Percentiles rank a stretch among this genome's conserved stretches.
Conservation (phyloP, 92 coral and sea anemone genomes). For the Heteractis magnifica region DNA sequence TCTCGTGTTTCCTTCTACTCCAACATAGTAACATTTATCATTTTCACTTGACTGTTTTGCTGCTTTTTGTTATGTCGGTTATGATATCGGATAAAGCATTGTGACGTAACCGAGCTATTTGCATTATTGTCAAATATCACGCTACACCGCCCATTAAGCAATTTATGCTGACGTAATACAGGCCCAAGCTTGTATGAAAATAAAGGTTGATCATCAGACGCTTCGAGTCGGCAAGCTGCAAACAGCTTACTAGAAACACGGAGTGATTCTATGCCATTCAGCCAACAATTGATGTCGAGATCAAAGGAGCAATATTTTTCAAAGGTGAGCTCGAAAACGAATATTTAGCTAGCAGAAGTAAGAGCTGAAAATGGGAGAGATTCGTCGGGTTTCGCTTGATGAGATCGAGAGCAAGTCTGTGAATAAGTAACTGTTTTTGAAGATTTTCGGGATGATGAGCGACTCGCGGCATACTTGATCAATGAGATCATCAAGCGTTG, state of each 20-base stretch:
- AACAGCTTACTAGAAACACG: neutral
- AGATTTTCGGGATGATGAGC: too few species aligned
- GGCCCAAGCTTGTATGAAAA: neutral
- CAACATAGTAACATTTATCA: neutral
- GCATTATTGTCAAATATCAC: neutral
- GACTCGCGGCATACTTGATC: neutral
- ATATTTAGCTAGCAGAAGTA: neutral
- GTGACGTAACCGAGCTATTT: neutral
- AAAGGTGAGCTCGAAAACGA: neutral
- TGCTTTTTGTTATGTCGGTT: neutral
- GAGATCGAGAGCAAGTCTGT: neutral
- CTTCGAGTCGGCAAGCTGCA: neutral
- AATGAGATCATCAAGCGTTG: slow-evolving; percentile 1
- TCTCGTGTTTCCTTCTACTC: neutral
- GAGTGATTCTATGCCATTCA: neutral
- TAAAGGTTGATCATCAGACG: slow-evolving; percentile 1
- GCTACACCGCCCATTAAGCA: neutral
- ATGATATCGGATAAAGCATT: neutral
- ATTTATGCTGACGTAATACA: neutral
- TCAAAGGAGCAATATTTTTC: neutral
- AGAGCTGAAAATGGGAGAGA: neutral
- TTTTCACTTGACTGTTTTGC: neutral
- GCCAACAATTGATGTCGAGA: neutral
- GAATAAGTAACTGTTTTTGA: neutral
- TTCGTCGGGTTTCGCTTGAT: neutral